Evolutionary conservation across 2,888 invertebrate genomes (phyloP), one percentile per base, ranked within the genome.

Genomic region (Gymnocheta viridis): DNA sequence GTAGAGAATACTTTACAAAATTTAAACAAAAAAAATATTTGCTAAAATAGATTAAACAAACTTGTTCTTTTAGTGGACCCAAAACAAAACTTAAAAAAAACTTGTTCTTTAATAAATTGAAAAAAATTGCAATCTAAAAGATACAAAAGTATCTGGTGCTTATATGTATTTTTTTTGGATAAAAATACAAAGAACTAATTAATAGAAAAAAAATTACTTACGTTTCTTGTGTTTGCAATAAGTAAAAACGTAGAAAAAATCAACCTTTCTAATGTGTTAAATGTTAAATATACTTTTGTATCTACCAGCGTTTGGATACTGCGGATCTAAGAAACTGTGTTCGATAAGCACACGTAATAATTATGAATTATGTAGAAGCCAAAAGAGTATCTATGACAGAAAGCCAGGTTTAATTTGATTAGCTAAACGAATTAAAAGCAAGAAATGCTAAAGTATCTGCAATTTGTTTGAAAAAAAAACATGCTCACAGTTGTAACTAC

Each of bases 1-100:
- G 32, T 80, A 66, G 49, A 49, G 17, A 72, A 49, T 10, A 41
- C 0, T n/a, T n/a, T 19, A 54, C 17, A 54, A 2, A 7, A 69
- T 27, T 14, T 35, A n/a, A 44, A 22, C 17, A 69, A 62, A 60
- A 69, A 62, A 60, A 56, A 38, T 54, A 44, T 62, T 70, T 54
- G 62, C 44, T 62, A 70, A 35, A 35, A 5, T 19, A 58, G 10
- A 19, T 27, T 27, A 6, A 19, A 35, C 2, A 29, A 60, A 60
- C 72, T 73, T 24, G 72, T 72, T 72, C 19, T 32, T 22, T 24
- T 12, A 24, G 54, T 38, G n/a, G 38, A 12, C 17, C 38, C 17
- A 27, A 62, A n/a, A 29, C 4, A 56, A 29, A 29, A 49, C 22
- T 4, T 17, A 49, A 24, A n/a, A 32, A 32, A 58, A 72, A 72